Percentiles rank a stretch among this genome's conserved stretches.
Conservation (phyloP, 2,113 vertebrate species). For the Muscicapa adusta region DNA sequence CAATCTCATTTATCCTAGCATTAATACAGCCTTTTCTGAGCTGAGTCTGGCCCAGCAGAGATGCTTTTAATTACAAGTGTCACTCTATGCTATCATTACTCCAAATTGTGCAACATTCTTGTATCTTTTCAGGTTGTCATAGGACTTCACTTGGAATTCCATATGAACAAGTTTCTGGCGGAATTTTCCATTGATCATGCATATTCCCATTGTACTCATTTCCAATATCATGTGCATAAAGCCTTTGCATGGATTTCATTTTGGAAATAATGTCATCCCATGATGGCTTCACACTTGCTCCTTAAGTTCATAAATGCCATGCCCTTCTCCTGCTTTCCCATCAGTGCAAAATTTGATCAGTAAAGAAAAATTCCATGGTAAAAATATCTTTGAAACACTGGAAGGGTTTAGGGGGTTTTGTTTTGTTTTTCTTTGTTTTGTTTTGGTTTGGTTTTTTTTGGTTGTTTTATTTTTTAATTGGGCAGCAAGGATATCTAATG, state of each 20-base stretch:
- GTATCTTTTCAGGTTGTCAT: neutral
- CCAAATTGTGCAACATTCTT: neutral
- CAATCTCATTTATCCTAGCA: neutral
- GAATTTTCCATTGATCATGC: neutral
- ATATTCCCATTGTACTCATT: rapidly evolving
- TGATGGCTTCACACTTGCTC: neutral
- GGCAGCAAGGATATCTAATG: neutral
- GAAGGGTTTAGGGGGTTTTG: neutral
- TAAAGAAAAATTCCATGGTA: neutral
- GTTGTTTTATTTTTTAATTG: neutral
- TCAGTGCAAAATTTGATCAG: neutral
- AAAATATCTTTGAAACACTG: neutral
- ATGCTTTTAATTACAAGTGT: neutral
- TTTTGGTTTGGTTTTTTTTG: too few relatives aligned
- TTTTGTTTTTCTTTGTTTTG: too few relatives aligned
- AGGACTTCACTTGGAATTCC: neutral
- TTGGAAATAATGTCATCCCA: neutral
- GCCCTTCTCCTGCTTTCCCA: neutral
- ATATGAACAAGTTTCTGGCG: neutral
- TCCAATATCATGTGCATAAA: neutral
- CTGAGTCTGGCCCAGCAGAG: neutral
- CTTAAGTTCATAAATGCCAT: neutral
- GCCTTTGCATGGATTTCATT: neutral
- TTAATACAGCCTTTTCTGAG: neutral
- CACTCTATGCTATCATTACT: neutral